Evolutionary conservation across 2,888 invertebrate species (phyloP).

Genomic region (Parnassius mnemosyne): DNA sequence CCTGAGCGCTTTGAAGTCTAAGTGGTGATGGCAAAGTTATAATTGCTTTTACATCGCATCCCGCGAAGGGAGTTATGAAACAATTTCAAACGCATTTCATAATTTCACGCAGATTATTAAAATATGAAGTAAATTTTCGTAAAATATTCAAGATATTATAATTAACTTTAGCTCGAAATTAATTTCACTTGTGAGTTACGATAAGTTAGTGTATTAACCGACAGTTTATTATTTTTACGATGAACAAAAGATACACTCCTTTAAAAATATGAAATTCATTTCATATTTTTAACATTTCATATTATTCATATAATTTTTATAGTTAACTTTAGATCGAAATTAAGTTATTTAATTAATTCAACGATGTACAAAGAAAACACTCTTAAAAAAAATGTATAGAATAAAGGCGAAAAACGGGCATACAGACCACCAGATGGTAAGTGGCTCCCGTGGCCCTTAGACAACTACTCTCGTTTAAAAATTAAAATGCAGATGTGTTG

Average conservation of each 20-base stretch:
- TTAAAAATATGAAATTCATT: no score
- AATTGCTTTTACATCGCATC: constrained; percentile 20
- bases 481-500: not conserved
- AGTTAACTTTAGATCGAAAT: not conserved
- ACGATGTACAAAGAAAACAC: no score
- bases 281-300: no score
- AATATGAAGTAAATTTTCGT: not conserved
- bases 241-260: no score
- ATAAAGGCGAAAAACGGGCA: not conserved
- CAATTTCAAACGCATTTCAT: constrained; percentile 15
- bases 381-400: not conserved
- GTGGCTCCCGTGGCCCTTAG: not conserved
- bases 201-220: no score
- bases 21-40: constrained; percentile 16
- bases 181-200: no score
- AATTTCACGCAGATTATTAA: not conserved
- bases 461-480: not conserved
- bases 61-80: constrained; percentile 8
- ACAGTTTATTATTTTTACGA: no score
- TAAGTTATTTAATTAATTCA: no score
- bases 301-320: not conserved
- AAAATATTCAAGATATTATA: not conserved
- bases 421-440: not conserved
- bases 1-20: constrained; percentile 8
- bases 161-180: not conserved